Base-by-base conservation (phyloP, 2,888 invertebrate species). In the Sphaerophoria rueppellii region DNA sequence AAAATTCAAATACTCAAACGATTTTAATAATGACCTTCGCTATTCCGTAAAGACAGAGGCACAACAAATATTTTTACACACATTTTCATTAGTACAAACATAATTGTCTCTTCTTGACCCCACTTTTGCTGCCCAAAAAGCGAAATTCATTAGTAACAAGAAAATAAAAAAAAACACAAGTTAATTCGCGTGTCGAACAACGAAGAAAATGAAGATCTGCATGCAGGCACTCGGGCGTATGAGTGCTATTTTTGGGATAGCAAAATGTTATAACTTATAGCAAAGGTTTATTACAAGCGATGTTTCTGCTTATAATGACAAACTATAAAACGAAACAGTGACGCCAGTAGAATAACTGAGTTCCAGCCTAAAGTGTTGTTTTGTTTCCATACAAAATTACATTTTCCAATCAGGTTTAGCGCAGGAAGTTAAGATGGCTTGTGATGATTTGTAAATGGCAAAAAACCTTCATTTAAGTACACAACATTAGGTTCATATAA, bases 371-470 rank as follows among this genome's bases (percentile, higher is more conserved):
- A 34, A 2, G 34, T 12, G 4, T 9, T 43, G 12, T 32, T n/a
- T 11, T 40, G 48, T 32, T 72, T 75, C 50, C 75, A 50, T 71
- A 61, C 55, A 69, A 75, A 67, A 83, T 83, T 83, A 72, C 58
- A 46, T 35, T 83, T 83, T 83, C 83, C 72, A 72, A 75, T 69
- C 83, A 83, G 74, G 83, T 80, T 24, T 50, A 24, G 9, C 67
- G 67, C 71, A 83, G 83, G 83, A 83, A 83, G 80, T 80, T 48
- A 67, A 80, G 75, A 60, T 75, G 6, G 9, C 7, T 58, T 80
- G 80, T 83, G 80, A 71, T 65, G 12, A 48, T 71, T 82, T 79
- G 82, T 79, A 71, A 79, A 71, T 75, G n/a, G 48, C 55, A 40
- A 60, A 24, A 54, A 75, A 57, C 83, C 83, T 83, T 80, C 80